These are phyloP conservation scores for Panthera uncia DNA, from an alignment of 2,113 vertebrate genomes.

Conservation along the genomic window DNA sequence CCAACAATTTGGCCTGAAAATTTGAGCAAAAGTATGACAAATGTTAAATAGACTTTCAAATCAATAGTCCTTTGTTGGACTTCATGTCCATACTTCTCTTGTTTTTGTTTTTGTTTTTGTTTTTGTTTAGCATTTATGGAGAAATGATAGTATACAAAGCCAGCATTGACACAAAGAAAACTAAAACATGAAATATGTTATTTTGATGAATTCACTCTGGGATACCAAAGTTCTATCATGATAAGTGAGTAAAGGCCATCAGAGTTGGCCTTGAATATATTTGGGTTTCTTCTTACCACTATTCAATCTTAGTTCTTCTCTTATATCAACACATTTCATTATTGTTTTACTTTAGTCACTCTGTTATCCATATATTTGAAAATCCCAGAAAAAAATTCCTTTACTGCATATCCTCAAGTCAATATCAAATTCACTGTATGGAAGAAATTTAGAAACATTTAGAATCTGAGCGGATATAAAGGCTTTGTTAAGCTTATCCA, in stretches of 20 bases:
- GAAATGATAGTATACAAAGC: background rate
- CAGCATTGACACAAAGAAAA: background rate
- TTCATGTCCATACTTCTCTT: background rate
- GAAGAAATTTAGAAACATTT: background rate
- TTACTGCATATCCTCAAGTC: background rate
- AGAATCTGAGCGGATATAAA: background rate
- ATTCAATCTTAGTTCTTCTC: background rate
- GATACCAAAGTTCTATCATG: background rate
- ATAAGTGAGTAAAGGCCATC: background rate
- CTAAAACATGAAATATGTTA: background rate
- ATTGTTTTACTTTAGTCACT: background rate
- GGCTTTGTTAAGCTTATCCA: slow-evolving; percentile 3
- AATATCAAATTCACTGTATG: background rate
- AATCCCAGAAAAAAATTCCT: background rate
- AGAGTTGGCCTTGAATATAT: background rate
- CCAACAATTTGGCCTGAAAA: background rate
- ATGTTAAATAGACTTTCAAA: background rate
- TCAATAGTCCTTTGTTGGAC: background rate
- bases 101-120: background rate
- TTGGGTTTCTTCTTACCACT: background rate
- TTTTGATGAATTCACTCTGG: background rate
- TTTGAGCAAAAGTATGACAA: background rate
- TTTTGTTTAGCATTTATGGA: background rate
- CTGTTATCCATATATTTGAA: background rate
- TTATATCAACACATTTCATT: background rate